These are phyloP conservation scores for Alethe diademata DNA, from an alignment of 2,113 vertebrate species.

Conservation along the genomic window DNA sequence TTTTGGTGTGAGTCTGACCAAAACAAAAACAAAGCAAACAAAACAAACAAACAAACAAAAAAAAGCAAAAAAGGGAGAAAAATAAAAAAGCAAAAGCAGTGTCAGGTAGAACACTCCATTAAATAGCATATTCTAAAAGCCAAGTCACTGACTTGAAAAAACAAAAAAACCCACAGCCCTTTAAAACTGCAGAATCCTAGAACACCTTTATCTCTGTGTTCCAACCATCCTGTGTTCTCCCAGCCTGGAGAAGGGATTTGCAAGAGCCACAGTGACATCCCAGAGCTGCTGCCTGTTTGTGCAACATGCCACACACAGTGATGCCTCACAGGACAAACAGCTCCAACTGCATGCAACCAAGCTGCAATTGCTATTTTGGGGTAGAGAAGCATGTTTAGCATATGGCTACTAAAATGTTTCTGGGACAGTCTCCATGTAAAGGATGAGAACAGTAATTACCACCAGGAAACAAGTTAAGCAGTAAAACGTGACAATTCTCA, in stretches of 20 bases:
- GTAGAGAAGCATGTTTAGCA: not conserved
- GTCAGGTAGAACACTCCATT: not conserved
- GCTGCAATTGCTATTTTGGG: not conserved
- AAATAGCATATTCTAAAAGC: not conserved
- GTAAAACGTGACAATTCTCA: not conserved
- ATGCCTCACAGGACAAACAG: not conserved
- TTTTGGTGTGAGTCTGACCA: not conserved
- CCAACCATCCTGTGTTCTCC: not conserved
- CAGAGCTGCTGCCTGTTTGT: not conserved
- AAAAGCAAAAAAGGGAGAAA: not conserved
- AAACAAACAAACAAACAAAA: not conserved
- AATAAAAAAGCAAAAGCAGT: not conserved
- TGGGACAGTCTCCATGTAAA: not conserved
- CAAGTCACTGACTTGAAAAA: not conserved
- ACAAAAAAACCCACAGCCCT: not conserved
- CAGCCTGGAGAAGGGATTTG: not conserved
- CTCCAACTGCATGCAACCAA: not conserved
- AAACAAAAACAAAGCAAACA: too few species aligned
- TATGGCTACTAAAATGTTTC: not conserved
- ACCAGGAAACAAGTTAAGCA: not conserved
- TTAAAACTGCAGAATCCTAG: not conserved
- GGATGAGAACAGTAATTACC: not conserved
- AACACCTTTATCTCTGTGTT: not conserved
- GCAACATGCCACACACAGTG: not conserved
- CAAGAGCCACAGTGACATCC: not conserved